Evolutionary conservation across 1,140 invertebrate species (phyloP).

Genomic region (Streblospio benedicti): DNA sequence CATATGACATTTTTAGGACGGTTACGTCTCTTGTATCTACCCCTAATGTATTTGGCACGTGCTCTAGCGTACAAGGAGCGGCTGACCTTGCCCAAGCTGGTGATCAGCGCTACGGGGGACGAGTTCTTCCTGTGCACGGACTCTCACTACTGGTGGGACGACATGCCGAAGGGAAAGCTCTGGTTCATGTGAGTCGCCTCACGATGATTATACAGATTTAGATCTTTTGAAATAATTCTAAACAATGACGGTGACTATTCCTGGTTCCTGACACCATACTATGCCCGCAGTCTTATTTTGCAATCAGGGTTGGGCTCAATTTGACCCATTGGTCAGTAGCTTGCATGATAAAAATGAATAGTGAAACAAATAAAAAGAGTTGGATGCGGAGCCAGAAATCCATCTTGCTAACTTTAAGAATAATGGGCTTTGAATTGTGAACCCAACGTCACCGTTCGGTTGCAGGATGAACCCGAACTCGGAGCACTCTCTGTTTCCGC

Average conservation of each 20-base stretch:
- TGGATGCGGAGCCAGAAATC: no score
- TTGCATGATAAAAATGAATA: background rate
- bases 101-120: slow-evolving; percentile 34
- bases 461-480: background rate
- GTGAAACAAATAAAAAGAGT: no score
- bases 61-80: slow-evolving; percentile 38
- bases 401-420: background rate
- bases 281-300: background rate
- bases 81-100: slow-evolving; percentile 30
- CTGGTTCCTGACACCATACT: no score
- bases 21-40: no score
- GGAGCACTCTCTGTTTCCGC: background rate
- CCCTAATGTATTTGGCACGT: no score
- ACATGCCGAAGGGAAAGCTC: slow-evolving; percentile 26
- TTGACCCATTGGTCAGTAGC: background rate
- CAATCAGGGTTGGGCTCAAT: background rate
- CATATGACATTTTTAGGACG: no score
- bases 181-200: no score
- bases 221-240: no score
- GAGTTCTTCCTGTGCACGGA: slow-evolving; percentile 41
- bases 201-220: no score
- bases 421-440: background rate
- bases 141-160: slow-evolving; percentile 33
- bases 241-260: no score
- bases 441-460: background rate